Conservation (phyloP, 2,113 vertebrate species). For the Bombycilla garrulus region DNA sequence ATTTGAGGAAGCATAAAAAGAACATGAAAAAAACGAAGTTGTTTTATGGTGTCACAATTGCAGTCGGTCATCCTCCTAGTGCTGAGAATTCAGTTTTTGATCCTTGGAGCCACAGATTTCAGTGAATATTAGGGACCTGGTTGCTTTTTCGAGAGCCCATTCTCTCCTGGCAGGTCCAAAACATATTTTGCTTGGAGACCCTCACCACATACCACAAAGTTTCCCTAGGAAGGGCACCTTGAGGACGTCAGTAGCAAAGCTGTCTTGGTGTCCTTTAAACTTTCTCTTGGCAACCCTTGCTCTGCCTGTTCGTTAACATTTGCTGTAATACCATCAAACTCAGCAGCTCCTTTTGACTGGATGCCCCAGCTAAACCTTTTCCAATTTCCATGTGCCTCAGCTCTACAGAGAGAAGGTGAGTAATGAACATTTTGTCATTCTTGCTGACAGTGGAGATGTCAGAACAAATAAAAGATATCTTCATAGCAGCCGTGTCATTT, state of each 20-base stretch:
- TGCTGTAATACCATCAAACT: background rate
- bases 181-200: background rate
- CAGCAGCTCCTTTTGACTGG: background rate
- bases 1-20: background rate
- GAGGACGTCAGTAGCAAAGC: background rate
- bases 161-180: background rate
- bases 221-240: background rate
- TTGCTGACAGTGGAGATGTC: background rate
- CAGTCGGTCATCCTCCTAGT: background rate
- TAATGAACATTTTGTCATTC: background rate
- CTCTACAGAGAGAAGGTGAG: background rate
- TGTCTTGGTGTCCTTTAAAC: background rate
- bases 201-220: background rate
- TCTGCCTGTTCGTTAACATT: background rate
- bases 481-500: background rate
- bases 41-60: background rate
- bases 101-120: background rate
- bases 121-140: background rate
- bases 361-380: background rate
- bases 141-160: accelerated
- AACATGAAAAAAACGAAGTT: accelerated
- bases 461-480: constrained; percentile 9
- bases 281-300: background rate
- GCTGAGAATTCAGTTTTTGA: background rate
- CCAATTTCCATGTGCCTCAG: background rate